phyloP scores from a whole-genome alignment of 2,797 vertebrate genomes.

The Anguilla obscura region DNA sequence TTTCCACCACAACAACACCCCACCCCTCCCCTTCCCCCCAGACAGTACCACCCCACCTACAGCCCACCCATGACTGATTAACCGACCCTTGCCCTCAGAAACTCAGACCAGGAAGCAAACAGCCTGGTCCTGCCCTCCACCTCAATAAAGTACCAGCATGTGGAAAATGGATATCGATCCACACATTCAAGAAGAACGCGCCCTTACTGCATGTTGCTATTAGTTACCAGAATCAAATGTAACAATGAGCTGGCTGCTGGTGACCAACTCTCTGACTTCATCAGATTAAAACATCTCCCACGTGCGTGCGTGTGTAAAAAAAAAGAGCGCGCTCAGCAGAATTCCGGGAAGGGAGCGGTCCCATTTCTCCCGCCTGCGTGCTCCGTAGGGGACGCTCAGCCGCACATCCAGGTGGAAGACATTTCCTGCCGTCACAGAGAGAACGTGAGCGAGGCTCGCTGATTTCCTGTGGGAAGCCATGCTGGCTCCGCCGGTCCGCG shows the following conservation, averaged over 20 bases:
- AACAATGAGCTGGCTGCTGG: not conserved
- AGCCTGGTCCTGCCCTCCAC: not conserved
- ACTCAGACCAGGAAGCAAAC: not conserved
- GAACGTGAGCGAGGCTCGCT: not conserved
- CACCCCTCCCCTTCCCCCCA: not conserved
- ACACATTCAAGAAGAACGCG: not conserved
- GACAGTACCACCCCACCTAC: not conserved
- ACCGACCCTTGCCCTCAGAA: not conserved
- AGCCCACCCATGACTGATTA: slow-evolving; percentile 6
- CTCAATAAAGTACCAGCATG: not conserved
- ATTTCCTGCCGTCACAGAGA: not conserved
- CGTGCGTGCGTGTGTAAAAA: not conserved
- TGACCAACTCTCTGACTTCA: not conserved
- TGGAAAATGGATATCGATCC: slow-evolving; percentile 2
- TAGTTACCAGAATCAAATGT: not conserved
- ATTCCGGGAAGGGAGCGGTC: slow-evolving; percentile 14
- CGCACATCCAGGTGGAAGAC: not conserved
- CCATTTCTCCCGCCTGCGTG: not conserved
- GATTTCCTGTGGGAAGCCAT: not conserved
- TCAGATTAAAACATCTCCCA: not conserved
- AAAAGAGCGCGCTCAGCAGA: not conserved
- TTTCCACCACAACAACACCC: slow-evolving; percentile 12
- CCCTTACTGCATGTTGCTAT: not conserved
- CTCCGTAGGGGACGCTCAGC: not conserved
- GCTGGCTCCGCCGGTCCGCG: not conserved